A percentile compares a stretch with the other conserved stretches of the same genome.
Evolutionary conservation across 1,140 invertebrate genomes (phyloP).

Genomic region (Drosophila navojoa): DNA sequence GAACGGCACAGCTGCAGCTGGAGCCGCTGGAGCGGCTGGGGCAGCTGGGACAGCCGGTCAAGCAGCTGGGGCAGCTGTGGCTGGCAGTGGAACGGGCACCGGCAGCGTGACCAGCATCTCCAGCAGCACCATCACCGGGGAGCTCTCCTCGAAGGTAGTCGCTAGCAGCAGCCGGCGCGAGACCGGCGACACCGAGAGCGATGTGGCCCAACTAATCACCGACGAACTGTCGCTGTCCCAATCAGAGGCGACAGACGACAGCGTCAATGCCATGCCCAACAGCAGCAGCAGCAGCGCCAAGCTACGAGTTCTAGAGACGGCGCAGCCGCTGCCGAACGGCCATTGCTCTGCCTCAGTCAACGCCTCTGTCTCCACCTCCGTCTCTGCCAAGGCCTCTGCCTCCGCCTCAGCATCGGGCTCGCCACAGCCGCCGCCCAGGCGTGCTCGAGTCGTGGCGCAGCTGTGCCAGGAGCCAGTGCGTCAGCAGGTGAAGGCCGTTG

Average conservation of each 20-base stretch:
- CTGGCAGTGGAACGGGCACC: conserved; percentile 32
- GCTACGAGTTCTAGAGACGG: conserved; percentile 73
- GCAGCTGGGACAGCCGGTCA: conserved; percentile 8
- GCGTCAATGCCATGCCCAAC: conserved; percentile 70
- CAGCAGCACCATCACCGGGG: conserved; percentile 78
- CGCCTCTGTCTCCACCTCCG: conserved; percentile 5
- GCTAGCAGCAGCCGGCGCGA: conserved; percentile 78
- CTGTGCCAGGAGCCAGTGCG: conserved; percentile 53
- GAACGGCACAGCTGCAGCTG: conserved; percentile 51
- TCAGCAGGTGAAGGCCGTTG: conserved; percentile 62
- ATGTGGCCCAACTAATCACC: conserved; percentile 79
- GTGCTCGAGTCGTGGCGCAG: conserved; percentile 59
- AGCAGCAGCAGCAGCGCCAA: conserved; percentile 71
- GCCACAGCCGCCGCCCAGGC: conserved; percentile 63
- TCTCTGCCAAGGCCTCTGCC: neutral
- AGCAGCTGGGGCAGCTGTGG: neutral
- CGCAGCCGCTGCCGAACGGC: conserved; percentile 58
- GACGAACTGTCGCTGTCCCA: conserved; percentile 79
- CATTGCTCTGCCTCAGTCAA: conserved; percentile 44
- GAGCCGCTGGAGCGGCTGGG: conserved; percentile 4
- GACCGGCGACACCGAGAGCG: conserved; percentile 80
- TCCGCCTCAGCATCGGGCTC: conserved; percentile 28
- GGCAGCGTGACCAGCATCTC: conserved; percentile 76
- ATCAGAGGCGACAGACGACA: conserved; percentile 82
- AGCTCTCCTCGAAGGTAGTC: conserved; percentile 70